A percentile compares a stretch with the other conserved stretches of the same genome.
Conservation (phyloP, 2,113 vertebrate genomes). For the Petromus typicus region DNA sequence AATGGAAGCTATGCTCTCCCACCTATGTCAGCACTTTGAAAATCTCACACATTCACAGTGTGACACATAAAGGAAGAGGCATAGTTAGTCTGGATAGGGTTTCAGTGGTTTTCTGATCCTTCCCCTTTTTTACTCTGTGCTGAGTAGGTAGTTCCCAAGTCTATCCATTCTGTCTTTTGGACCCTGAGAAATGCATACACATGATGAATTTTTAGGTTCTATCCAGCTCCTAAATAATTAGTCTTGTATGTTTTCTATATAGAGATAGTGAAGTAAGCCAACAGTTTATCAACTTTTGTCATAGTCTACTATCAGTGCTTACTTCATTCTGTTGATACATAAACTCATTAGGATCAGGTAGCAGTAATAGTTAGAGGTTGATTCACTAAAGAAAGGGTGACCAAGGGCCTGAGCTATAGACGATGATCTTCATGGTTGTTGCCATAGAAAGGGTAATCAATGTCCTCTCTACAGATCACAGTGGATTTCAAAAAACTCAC, state of each 20-base stretch:
- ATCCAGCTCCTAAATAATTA: slow-evolving; percentile 92
- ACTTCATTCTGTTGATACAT: slow-evolving; percentile 87
- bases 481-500: slow-evolving; percentile 86
- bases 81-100: background rate
- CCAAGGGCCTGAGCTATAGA: slow-evolving; percentile 86
- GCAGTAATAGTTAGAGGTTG: slow-evolving; percentile 89
- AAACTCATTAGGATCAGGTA: slow-evolving; percentile 85
- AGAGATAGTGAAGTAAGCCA: slow-evolving; percentile 90
- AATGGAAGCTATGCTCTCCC: background rate
- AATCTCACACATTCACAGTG: slow-evolving; percentile 52
- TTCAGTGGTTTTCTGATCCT: background rate
- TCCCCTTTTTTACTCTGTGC: slow-evolving; percentile 93
- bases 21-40: slow-evolving; percentile 27
- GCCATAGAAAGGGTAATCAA: slow-evolving; percentile 84
- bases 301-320: slow-evolving; percentile 86
- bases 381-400: slow-evolving; percentile 85
- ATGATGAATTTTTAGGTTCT: slow-evolving; percentile 92
- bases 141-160: slow-evolving; percentile 94
- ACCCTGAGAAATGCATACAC: slow-evolving; percentile 92
- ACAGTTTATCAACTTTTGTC: slow-evolving; percentile 87
- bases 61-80: slow-evolving; percentile 69
- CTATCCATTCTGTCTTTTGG: slow-evolving; percentile 91
- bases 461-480: slow-evolving; percentile 83
- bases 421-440: slow-evolving; percentile 86
- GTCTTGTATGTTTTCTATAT: slow-evolving; percentile 93